A percentile compares a stretch with the other conserved stretches of the same genome.
Conservation (phyloP, 92 coral and sea anemone genomes). For the Palythoa caribaeorum region DNA sequence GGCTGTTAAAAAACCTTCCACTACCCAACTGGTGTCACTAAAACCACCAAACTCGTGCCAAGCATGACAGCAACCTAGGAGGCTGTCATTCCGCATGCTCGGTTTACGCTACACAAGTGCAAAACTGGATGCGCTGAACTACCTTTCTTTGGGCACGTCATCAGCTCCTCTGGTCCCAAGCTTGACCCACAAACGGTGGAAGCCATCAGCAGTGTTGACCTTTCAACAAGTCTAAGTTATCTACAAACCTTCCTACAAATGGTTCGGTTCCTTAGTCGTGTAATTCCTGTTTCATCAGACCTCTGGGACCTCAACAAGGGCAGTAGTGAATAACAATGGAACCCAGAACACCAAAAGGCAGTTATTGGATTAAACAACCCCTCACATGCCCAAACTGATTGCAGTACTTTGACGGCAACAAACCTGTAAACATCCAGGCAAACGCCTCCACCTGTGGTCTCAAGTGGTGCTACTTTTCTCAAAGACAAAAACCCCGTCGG, state of each 20-base stretch:
- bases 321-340: constrained; percentile 60
- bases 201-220: constrained; percentile 49
- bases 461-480: constrained; percentile 57
- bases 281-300: constrained; percentile 63
- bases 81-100: constrained; percentile 62
- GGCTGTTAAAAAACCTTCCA: constrained; percentile 13
- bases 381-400: constrained; percentile 62
- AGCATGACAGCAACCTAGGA: constrained; percentile 68
- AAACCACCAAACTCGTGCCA: constrained; percentile 60
- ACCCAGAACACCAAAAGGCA: constrained; percentile 67
- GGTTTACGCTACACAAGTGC: background rate
- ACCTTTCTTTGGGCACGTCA: constrained; percentile 51
- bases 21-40: constrained; percentile 72
- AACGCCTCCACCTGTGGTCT: constrained; percentile 78
- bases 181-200: constrained; percentile 42
- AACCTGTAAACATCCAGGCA: constrained; percentile 64
- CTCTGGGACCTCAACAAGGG: constrained; percentile 75
- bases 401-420: constrained; percentile 70
- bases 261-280: constrained; percentile 73
- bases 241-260: constrained; percentile 81
- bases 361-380: constrained; percentile 55
- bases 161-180: constrained; percentile 52
- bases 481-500: constrained; percentile 74
- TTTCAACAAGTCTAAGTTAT: constrained; percentile 57
- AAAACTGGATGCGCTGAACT: background rate